Evolutionary conservation across 2,888 invertebrate species (phyloP).

Genomic region (Mythimna vitellina): DNA sequence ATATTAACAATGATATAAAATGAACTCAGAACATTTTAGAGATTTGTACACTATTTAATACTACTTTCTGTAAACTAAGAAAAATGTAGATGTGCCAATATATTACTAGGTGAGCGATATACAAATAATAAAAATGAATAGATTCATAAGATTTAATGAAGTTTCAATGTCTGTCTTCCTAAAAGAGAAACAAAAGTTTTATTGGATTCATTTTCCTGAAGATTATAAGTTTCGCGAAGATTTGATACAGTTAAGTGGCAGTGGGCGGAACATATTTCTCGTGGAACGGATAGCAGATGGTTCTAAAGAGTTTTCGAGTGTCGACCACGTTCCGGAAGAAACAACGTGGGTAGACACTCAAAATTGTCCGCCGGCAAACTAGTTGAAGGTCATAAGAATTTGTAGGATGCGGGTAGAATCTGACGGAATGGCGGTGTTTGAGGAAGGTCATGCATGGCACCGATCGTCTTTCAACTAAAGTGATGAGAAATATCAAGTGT

Average conservation of each 20-base stretch:
- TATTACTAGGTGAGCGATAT: no score
- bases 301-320: not conserved
- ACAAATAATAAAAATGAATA: no score
- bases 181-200: not conserved
- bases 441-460: not conserved
- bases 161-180: not conserved
- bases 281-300: not conserved
- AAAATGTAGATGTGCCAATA: no score
- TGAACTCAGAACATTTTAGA: no score
- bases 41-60: no score
- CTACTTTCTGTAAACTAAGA: no score
- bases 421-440: not conserved
- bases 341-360: not conserved
- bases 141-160: not conserved
- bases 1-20: no score
- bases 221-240: not conserved
- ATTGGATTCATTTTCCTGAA: not conserved
- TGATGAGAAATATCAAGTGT: not conserved
- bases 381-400: slow-evolving; percentile 6
- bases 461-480: not conserved
- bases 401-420: slow-evolving; percentile 14
- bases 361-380: not conserved
- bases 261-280: not conserved
- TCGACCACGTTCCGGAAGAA: not conserved
- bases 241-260: not conserved